Conservation (phyloP, 2,888 invertebrate genomes). For the Heliconius ethilla region DNA sequence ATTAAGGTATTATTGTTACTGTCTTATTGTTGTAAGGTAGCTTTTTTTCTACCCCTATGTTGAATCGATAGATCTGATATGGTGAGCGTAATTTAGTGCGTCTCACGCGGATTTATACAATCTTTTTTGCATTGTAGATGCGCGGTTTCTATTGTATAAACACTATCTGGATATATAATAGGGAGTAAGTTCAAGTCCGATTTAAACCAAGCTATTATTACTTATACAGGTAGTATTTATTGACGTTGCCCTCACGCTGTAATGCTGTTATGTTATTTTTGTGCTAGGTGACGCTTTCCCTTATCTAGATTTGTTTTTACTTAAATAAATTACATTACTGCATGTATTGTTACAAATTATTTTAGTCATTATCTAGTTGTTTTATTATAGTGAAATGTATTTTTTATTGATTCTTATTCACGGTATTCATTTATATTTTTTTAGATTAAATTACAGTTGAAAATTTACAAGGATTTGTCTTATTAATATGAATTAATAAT, state of each 20-base stretch:
- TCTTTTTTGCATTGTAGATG: constrained; percentile 77
- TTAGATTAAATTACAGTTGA: background rate
- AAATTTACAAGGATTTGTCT: background rate
- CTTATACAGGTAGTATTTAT: constrained; percentile 64
- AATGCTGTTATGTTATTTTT: constrained; percentile 23
- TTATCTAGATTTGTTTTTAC: background rate
- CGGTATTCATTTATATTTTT: background rate
- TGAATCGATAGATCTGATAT: constrained; percentile 75
- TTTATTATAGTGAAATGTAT: background rate
- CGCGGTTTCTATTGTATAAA: constrained; percentile 64
- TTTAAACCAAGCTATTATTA: constrained; percentile 72
- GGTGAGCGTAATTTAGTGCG: constrained; percentile 59
- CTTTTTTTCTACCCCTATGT: constrained; percentile 75
- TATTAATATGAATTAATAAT: background rate
- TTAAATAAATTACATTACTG: background rate
- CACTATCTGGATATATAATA: constrained; percentile 47
- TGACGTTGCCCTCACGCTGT: constrained; percentile 42
- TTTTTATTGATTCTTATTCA: background rate
- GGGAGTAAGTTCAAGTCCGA: constrained; percentile 64
- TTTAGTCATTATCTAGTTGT: background rate
- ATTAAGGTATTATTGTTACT: constrained; percentile 83
- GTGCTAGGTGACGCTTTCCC: constrained; percentile 12
- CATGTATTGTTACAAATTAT: background rate
- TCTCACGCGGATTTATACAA: constrained; percentile 66
- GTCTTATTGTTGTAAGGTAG: constrained; percentile 81